Base-by-base conservation (phyloP, 2,797 vertebrate genomes). In the Rhinophrynus dorsalis region DNA sequence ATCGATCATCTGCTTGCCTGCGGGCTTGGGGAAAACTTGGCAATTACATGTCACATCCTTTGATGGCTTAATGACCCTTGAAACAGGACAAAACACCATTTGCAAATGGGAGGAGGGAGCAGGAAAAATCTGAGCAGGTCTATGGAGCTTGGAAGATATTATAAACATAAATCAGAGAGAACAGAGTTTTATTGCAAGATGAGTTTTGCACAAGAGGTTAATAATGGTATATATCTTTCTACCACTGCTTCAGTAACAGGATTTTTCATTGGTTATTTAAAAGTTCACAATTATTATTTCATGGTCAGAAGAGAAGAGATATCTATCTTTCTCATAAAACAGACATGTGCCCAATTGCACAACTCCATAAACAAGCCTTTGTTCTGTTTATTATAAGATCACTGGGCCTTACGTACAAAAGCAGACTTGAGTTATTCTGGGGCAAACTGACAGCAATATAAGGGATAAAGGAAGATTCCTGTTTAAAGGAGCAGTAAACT, bases 41-140 rank as follows among this genome's bases (percentile, higher is more conserved):
- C 69, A 66, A 73, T 73, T 73, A 73, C 48, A 52, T 73, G 61
- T 73, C 62, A 52, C 57, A 73, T 8, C 59, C 62, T 66, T 59
- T 66, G 62, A 73, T 58, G 45, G 37, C 29, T 73, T 60, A 73
- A 73, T 73, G 69, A 54, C 69, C 55, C 62, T 66, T 51, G 40
- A 47, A 59, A 35, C 45, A 30, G 69, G 69, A 66, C 55, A 52
- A 66, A 73, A 59, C 47, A 33, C 27, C 45, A 52, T 73, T 52
- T 60, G 69, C 62, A 66, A 73, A 66, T 42, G 37, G 55, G 23
- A 32, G 33, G n/a, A 57, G 37, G 23, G 13, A 38, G 45, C 51
- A 35, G 40, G 62, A 45, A 59, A 58, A 6, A 21, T 17, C 54
- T 32, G 7, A 7, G 51, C 17, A 7, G 18, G 44, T 40, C 67